Evolutionary conservation across 2,888 invertebrate genomes (phyloP).

Genomic region (Embidobia sp.): DNA sequence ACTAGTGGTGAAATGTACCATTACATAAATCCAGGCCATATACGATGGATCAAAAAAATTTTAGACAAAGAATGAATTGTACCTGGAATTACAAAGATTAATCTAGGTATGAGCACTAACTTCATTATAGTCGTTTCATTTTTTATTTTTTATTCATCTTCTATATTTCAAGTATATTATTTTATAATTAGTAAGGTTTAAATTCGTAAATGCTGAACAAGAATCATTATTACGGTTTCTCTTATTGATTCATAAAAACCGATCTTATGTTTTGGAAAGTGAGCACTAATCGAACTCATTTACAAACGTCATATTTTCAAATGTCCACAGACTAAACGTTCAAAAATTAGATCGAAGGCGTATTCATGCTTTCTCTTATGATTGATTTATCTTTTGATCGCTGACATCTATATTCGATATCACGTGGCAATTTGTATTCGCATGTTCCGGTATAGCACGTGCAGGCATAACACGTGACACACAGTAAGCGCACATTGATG

Average conservation of each 20-base stretch:
- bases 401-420: conserved; percentile 49
- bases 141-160: no score
- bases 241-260: conserved; percentile 39
- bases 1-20: no score
- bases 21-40: no score
- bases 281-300: conserved; percentile 36
- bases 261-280: conserved; percentile 50
- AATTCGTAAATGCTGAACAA: no score
- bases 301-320: conserved; percentile 58
- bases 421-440: conserved; percentile 46
- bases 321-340: conserved; percentile 8
- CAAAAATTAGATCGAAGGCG: conserved; percentile 51
- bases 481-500: conserved; percentile 21
- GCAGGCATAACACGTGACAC: conserved; percentile 53
- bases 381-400: conserved; percentile 56
- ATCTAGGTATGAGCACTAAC: no score
- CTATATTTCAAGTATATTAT: no score
- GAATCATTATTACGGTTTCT: conserved; percentile 45
- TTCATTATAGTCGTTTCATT: no score
- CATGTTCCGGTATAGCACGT: conserved; percentile 54
- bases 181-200: no score
- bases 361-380: conserved; percentile 49
- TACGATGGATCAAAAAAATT: no score
- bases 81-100: no score
- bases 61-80: no score